Evolutionary conservation across 2,797 vertebrate genomes (phyloP).

Genomic region (Eurystomus glaucurus): DNA sequence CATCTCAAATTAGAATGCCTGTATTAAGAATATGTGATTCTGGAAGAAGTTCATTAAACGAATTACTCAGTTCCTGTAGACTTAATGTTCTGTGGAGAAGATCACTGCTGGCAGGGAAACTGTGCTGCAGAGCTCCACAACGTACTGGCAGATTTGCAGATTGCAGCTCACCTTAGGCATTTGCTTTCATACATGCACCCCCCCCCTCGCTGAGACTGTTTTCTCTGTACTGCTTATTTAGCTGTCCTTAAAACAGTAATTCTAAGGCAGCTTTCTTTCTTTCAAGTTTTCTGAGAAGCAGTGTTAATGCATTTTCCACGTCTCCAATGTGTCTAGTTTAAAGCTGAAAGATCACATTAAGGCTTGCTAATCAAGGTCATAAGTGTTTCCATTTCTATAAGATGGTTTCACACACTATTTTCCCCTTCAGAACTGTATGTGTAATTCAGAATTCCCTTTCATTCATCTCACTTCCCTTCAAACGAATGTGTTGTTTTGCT

Average conservation of each 20-base stretch:
- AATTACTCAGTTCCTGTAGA: slow-evolving; percentile 32
- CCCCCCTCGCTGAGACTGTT: neutral
- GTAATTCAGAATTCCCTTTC: neutral
- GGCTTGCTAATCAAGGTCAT: neutral
- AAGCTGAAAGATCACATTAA: neutral
- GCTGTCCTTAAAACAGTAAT: neutral
- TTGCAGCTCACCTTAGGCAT: neutral
- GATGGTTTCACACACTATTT: neutral
- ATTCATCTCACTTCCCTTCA: neutral
- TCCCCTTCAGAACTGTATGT: neutral
- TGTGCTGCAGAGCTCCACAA: neutral
- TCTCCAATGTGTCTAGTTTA: neutral
- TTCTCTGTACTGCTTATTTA: neutral
- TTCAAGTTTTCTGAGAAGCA: neutral
- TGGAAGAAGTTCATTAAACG: slow-evolving; percentile 23
- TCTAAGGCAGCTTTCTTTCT: neutral
- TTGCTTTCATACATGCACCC: neutral
- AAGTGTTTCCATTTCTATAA: slow-evolving; percentile 14
- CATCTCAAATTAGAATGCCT: neutral
- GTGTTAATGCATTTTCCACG: neutral
- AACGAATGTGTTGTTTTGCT: neutral
- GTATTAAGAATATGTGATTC: neutral
- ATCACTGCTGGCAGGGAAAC: slow-evolving; percentile 17
- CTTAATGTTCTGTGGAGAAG: neutral
- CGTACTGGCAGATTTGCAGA: neutral